A percentile compares a stretch with the other conserved stretches of the same genome.
Evolutionary conservation across 2,797 vertebrate species (phyloP).

Genomic region (Propithecus deckenii): DNA sequence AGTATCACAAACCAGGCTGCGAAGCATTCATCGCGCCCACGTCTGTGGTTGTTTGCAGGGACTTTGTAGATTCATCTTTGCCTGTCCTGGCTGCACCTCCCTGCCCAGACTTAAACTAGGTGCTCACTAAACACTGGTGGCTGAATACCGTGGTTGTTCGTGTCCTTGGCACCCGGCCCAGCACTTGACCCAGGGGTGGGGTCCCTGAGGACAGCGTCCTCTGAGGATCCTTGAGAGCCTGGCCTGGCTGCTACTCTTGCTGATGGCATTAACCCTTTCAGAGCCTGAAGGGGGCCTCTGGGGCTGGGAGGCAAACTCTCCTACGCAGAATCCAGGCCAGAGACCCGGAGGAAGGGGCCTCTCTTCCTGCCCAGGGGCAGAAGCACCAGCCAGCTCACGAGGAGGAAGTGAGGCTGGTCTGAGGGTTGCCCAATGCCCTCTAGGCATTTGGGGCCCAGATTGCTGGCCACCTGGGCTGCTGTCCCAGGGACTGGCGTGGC

Average conservation of each 20-base stretch:
- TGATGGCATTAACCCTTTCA: not conserved
- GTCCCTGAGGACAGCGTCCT: not conserved
- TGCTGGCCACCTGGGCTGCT: not conserved
- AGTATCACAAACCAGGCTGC: accelerated
- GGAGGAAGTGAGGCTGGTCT: not conserved
- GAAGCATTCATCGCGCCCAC: too few relatives aligned
- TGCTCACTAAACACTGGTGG: not conserved
- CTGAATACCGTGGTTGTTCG: too few relatives aligned
- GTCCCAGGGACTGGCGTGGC: not conserved
- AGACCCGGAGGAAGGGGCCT: not conserved
- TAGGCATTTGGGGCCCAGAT: not conserved
- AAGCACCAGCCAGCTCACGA: accelerated
- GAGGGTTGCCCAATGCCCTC: not conserved
- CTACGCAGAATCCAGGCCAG: not conserved
- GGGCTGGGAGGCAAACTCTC: not conserved
- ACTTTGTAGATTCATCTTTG: not conserved
- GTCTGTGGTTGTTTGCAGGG: not conserved
- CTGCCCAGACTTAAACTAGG: not conserved
- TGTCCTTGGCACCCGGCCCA: not conserved
- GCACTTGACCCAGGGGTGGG: not conserved
- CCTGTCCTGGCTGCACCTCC: not conserved
- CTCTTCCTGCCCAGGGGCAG: not conserved
- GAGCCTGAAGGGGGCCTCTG: not conserved
- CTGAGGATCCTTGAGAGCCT: not conserved
- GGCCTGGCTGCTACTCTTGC: not conserved